These are phyloP conservation scores for Watsonalla binaria DNA, from an alignment of 2,888 invertebrate species.

Conservation along the genomic window DNA sequence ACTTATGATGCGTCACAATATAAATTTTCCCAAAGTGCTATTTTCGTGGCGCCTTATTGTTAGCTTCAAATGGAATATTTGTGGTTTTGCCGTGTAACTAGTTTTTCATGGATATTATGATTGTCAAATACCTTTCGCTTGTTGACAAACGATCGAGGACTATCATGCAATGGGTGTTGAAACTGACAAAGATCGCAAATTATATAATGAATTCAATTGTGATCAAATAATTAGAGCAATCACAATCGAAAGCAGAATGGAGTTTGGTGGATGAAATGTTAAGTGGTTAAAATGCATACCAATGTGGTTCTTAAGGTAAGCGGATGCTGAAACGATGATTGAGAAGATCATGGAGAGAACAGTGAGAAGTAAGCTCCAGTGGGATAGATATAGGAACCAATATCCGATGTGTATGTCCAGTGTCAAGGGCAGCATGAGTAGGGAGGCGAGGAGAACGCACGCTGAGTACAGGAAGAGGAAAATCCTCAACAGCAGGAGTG, in stretches of 20 bases:
- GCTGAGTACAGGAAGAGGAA: conserved; percentile 49
- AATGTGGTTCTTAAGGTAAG: conserved; percentile 44
- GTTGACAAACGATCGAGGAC: not conserved
- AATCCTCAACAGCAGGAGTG: conserved; percentile 38
- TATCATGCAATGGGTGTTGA: not conserved
- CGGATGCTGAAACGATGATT: conserved; percentile 46
- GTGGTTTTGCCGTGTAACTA: too few species aligned
- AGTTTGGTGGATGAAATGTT: conserved; percentile 4
- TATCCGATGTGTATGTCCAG: conserved; percentile 38
- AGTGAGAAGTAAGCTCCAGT: conserved; percentile 62
- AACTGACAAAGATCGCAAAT: not conserved
- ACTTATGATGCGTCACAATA: not conserved
- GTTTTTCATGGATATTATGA: too few species aligned
- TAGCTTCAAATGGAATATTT: not conserved
- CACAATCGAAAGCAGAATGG: not conserved
- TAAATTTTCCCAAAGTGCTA: not conserved
- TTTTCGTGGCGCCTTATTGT: not conserved
- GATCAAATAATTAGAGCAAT: not conserved
- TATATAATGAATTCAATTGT: not conserved
- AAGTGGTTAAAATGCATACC: conserved; percentile 35
- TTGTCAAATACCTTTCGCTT: not conserved
- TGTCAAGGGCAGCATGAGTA: conserved; percentile 34
- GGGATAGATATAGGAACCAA: conserved; percentile 69
- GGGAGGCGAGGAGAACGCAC: conserved; percentile 39
- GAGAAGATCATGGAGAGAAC: conserved; percentile 46